A percentile compares a stretch with the other conserved stretches of the same genome.
Conservation (phyloP, 2,113 vertebrate species). For the Rhombomys opimus region DNA sequence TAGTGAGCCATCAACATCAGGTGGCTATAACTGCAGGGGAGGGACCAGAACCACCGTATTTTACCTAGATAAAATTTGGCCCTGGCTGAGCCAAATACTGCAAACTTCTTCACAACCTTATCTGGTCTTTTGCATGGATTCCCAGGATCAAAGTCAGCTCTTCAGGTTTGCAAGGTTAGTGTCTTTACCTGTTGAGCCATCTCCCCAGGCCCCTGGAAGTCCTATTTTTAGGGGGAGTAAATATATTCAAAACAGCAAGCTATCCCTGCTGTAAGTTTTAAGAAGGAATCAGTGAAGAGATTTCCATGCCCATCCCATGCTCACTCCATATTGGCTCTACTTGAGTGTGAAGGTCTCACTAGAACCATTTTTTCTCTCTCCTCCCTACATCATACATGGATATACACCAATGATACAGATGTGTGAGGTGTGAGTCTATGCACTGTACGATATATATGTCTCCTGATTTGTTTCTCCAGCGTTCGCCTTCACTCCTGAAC, state of each 20-base stretch:
- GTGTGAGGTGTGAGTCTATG: not conserved
- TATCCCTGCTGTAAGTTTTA: not conserved
- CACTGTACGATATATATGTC: constrained; percentile 35
- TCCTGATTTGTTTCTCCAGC: constrained; percentile 21
- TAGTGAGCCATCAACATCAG: not conserved
- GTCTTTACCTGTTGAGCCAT: no score
- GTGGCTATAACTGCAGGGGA: not conserved
- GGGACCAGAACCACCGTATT: not conserved
- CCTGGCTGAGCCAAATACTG: not conserved
- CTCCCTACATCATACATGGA: not conserved
- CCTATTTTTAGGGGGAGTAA: not conserved
- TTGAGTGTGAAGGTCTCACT: not conserved
- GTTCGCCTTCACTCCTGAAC: not conserved
- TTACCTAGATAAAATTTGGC: not conserved
- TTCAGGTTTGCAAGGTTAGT: not conserved
- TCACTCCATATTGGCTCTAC: not conserved
- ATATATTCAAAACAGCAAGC: not conserved
- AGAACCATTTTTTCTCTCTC: not conserved
- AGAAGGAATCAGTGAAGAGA: not conserved
- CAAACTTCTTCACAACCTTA: not conserved
- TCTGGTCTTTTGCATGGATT: not conserved
- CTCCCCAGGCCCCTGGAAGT: not conserved
- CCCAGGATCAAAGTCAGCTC: not conserved
- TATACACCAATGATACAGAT: not conserved
- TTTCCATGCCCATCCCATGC: not conserved